Base-by-base conservation (phyloP, 2,888 invertebrate species). In the Philopedon plagiatum region DNA sequence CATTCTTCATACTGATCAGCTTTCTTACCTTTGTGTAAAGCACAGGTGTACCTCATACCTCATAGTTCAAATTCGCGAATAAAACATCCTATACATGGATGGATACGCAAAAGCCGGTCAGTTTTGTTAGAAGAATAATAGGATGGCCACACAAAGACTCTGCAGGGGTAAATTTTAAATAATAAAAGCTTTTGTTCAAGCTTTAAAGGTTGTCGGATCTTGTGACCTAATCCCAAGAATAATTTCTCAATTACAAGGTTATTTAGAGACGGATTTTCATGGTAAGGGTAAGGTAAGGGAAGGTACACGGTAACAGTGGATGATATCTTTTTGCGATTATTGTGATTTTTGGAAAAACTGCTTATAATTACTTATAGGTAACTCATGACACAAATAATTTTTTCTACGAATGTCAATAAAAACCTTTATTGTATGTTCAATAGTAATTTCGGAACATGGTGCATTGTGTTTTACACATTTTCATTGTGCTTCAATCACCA, bases 161-260 rank as follows among this genome's bases (percentile, higher is more conserved):
- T 29, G 67, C 41, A 67, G 67, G 67, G 67, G 67, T 60, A 41
- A 49, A 15, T 51, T 34, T 26, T 51, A 49, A 67, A 67, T 60
- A 67, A 67, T 60, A 18, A 23, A 29, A 8, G 34, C 49, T 23
- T 32, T 60, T 67, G 67, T 67, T 21, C 51, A 29, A 15, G 46
- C 34, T 37, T 49, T 51, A 51, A 49, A 51, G 60, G 39, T 61
- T 71, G 71, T 66, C 65, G 60, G 26, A 66, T 71, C 44, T 41
- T 61, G 56, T 71, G 66, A 60, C 58, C 67, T 44, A 58, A 67
- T 60, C 49, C 67, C 34, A 60, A 58, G 67, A 67, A 67, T 67
- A 34, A 67, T 32, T 66, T 61, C 65, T 65, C 65, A 65, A 71
- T 71, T 71, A 71, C 39, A 65, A 44, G 34, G 56, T 41, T 65